These are phyloP conservation scores for Leptopilina clavipes DNA, from an alignment of 1,140 invertebrate genomes.

Conservation along the genomic window DNA sequence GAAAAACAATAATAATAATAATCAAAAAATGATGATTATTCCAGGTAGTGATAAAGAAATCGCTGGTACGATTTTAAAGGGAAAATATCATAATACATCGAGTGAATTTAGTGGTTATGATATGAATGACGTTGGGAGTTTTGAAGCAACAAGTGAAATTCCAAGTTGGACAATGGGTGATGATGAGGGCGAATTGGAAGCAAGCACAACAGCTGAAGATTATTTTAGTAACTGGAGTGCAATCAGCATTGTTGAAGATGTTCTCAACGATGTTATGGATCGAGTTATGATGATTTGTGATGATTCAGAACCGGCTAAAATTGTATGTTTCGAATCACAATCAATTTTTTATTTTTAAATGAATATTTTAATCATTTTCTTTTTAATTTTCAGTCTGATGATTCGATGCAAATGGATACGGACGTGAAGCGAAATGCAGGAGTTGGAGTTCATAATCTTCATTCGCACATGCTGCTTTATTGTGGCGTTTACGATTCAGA, in stretches of 20 bases:
- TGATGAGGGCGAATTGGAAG: constrained; percentile 72
- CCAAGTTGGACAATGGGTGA: constrained; percentile 73
- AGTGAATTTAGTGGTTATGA: constrained; percentile 69
- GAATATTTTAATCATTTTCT: constrained; percentile 34
- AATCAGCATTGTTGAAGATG: constrained; percentile 74
- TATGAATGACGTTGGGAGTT: constrained; percentile 65
- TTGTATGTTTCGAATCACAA: constrained; percentile 51
- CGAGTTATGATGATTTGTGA: constrained; percentile 71
- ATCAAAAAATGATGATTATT: constrained; percentile 62
- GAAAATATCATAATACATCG: constrained; percentile 67
- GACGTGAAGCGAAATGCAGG: constrained; percentile 65
- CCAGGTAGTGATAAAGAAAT: constrained; percentile 66
- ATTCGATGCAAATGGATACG: constrained; percentile 61
- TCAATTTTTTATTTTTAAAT: no score
- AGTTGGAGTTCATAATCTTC: constrained; percentile 82
- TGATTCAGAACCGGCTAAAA: constrained; percentile 61
- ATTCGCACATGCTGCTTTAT: constrained; percentile 90
- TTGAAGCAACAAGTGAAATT: constrained; percentile 66
- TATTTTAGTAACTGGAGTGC: constrained; percentile 75
- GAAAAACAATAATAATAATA: constrained; percentile 66
- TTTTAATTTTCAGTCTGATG: constrained; percentile 58
- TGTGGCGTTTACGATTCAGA: constrained; percentile 87
- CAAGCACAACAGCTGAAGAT: constrained; percentile 78
- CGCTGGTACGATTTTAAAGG: constrained; percentile 70
- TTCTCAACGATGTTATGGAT: constrained; percentile 77